phyloP scores from a whole-genome alignment of 2,888 invertebrate genomes.

The Aplocera efformata region DNA sequence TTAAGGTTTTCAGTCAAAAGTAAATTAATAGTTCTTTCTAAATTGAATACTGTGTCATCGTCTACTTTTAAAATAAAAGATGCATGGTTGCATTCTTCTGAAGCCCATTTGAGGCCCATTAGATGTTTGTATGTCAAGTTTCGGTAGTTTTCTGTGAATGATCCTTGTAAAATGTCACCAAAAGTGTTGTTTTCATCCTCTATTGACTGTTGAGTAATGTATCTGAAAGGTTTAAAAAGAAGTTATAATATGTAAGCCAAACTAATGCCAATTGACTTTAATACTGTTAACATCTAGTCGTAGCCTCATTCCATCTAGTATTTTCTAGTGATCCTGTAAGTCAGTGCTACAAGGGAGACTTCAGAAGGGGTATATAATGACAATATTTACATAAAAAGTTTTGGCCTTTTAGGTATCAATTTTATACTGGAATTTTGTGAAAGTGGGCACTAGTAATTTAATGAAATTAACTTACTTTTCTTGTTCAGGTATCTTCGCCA shows the following conservation, averaged over 20 bases:
- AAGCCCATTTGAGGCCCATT: conserved; percentile 90
- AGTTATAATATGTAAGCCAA: not conserved
- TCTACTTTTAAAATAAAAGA: conserved; percentile 89
- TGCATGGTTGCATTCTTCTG: conserved; percentile 79
- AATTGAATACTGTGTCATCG: conserved; percentile 88
- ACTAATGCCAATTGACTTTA: too few relatives aligned
- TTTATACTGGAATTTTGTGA: too few relatives aligned
- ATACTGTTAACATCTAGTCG: too few relatives aligned
- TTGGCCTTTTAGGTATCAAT: too few relatives aligned
- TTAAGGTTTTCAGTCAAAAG: conserved; percentile 35
- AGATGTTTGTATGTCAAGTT: conserved; percentile 91
- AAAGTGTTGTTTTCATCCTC: conserved; percentile 82
- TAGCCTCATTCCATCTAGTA: too few relatives aligned
- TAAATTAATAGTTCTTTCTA: conserved; percentile 70
- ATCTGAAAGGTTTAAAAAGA: conserved; percentile 41
- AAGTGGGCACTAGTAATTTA: too few relatives aligned
- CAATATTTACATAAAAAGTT: too few relatives aligned
- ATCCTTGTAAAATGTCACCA: conserved; percentile 87
- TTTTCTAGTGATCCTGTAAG: too few relatives aligned
- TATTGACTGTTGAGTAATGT: conserved; percentile 78
- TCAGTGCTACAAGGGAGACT: too few relatives aligned
- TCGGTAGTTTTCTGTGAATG: conserved; percentile 87
- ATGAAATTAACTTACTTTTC: conserved; percentile 70
- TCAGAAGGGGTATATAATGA: too few relatives aligned
- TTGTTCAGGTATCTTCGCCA: conserved; percentile 79